Base-by-base conservation (phyloP, 1,140 invertebrate genomes). In the Glossosoma conforme region DNA sequence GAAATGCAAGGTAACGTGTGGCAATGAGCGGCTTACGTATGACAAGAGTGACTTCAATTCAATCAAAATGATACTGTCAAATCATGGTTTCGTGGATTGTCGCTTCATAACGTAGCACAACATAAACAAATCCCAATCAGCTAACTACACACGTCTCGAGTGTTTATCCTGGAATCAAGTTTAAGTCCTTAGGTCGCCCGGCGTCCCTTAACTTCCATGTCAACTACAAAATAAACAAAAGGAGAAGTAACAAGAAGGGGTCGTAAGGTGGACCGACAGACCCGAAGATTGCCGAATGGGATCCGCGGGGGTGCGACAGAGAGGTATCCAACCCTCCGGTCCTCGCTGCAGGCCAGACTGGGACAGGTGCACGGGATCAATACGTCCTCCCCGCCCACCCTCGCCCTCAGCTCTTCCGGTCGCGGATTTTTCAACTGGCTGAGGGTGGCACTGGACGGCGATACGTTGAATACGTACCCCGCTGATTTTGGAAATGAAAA, bases 161-260 rank as follows among this genome's bases (percentile, higher is more conserved):
- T 56, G 54, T 56, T 56, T 56, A 36, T 52, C 44, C 44, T 47
- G 33, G 49, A 56, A 56, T 56, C 45, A 49, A 55, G 45, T 55
- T 44, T 37, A 36, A 49, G 41, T 43, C 41, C 35, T 25, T 24
- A 17, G 41, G 40, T 41, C 28, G 43, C 17, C 19, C 22, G 41
- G 40, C 43, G 30, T 47, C 44, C 54, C 49, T 54, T 37, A 53
- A 57, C 55, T 54, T 58, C 30, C 42, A 53, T 49, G 56, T 53
- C 56, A 53, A 53, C 56, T 58, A 58, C 50, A 58, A 58, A 58
- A 58, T 58, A 58, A 58, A 58, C 56, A 58, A 53, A 53, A 47
- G 51, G 55, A 45, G 35, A 47, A 38, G 28, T 22, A n/a, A 21
- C 25, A 32, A 44, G 37, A 20, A 9, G 15, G 22, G 43, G 17